phyloP scores from a whole-genome alignment of 2,888 invertebrate species.

The Tetragnatha montana region DNA sequence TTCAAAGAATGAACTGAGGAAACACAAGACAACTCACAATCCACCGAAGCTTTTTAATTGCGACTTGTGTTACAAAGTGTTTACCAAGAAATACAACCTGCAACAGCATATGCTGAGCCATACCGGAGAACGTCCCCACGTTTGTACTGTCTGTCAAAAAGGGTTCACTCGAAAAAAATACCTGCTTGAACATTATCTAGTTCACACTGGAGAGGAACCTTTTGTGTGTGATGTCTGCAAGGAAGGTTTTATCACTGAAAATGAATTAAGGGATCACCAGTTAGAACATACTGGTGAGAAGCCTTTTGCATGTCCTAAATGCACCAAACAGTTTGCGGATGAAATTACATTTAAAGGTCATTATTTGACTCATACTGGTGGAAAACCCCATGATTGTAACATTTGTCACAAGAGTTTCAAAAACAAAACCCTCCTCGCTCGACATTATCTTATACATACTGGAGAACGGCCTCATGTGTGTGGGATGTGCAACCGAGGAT shows the following conservation, averaged over 20 bases:
- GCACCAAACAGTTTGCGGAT: slow-evolving; percentile 39
- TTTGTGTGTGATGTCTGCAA: slow-evolving; percentile 51
- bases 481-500: slow-evolving; percentile 54
- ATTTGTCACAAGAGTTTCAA: slow-evolving; percentile 62
- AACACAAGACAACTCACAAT: slow-evolving; percentile 64
- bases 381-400: slow-evolving; percentile 57
- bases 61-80: slow-evolving; percentile 50
- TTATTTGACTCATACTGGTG: slow-evolving; percentile 52
- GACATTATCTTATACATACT: slow-evolving; percentile 60
- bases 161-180: slow-evolving; percentile 65
- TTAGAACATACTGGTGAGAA: slow-evolving; percentile 54
- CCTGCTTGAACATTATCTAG: slow-evolving; percentile 52
- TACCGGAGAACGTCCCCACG: slow-evolving; percentile 60
- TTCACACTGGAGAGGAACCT: slow-evolving; percentile 64
- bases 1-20: slow-evolving; percentile 49
- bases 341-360: slow-evolving; percentile 52
- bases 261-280: slow-evolving; percentile 52
- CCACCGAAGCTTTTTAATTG: slow-evolving; percentile 56
- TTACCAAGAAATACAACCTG: slow-evolving; percentile 59
- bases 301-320: slow-evolving; percentile 51
- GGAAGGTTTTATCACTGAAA: slow-evolving; percentile 58
- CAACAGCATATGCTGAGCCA: slow-evolving; percentile 64
- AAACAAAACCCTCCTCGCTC: slow-evolving; percentile 55
- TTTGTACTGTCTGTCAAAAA: slow-evolving; percentile 49
- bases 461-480: slow-evolving; percentile 62